phyloP scores from a whole-genome alignment of 2,888 invertebrate genomes.

The Candidula unifasciata region DNA sequence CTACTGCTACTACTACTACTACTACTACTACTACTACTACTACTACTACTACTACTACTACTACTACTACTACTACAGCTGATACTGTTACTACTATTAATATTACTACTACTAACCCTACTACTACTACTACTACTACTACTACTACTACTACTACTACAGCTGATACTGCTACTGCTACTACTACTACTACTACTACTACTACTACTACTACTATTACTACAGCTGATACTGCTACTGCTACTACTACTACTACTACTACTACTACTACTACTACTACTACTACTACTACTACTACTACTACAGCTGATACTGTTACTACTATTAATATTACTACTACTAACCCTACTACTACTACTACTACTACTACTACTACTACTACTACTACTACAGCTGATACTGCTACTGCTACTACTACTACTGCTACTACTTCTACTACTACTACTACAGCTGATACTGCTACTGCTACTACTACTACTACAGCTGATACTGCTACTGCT shows the following conservation, averaged over 20 bases:
- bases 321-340: slow-evolving; percentile 31
- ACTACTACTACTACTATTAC: too few relatives aligned
- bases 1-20: too few relatives aligned
- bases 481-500: neutral
- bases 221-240: too few relatives aligned
- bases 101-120: slow-evolving; percentile 27
- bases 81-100: slow-evolving; percentile 13
- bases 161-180: neutral
- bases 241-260: too few relatives aligned
- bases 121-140: slow-evolving; percentile 36
- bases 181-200: too few relatives aligned
- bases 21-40: too few relatives aligned
- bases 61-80: neutral
- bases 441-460: slow-evolving; percentile 25
- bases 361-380: slow-evolving; percentile 30
- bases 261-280: neutral
- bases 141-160: slow-evolving; percentile 30
- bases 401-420: slow-evolving; percentile 15
- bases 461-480: slow-evolving; percentile 35
- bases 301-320: slow-evolving; percentile 18
- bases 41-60: neutral
- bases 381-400: slow-evolving; percentile 2
- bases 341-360: slow-evolving; percentile 30
- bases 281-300: neutral
- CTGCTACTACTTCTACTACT: slow-evolving; percentile 19